Percentiles rank a stretch among this genome's conserved stretches.
Evolutionary conservation across 1,140 invertebrate species (phyloP).

Genomic region (Zaprionus africanus): DNA sequence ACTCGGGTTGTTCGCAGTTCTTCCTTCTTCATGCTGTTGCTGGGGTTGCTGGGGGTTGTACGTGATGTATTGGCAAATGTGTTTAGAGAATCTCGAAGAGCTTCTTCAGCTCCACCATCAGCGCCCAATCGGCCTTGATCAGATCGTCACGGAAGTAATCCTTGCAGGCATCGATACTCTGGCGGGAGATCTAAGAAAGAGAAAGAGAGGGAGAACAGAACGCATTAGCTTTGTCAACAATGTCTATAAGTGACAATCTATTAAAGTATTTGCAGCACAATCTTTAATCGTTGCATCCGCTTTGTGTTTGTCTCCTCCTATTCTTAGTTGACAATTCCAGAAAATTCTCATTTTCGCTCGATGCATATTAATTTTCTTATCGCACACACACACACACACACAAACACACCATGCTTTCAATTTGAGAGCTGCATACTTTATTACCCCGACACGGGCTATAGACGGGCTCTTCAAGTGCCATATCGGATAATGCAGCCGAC

Average conservation of each 20-base stretch:
- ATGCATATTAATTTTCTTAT: slow-evolving; percentile 61
- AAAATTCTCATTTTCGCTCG: slow-evolving; percentile 54
- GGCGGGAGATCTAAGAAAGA: slow-evolving; percentile 95
- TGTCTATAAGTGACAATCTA: neutral
- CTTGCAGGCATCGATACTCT: slow-evolving; percentile 99
- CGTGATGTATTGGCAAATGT: slow-evolving; percentile 45
- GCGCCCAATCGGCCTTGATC: slow-evolving; percentile 97
- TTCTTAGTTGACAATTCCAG: slow-evolving; percentile 37
- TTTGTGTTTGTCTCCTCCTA: slow-evolving; percentile 7
- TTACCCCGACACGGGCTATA: slow-evolving; percentile 8
- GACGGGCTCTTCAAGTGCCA: slow-evolving; percentile 17
- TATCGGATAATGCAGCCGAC: slow-evolving; percentile 13
- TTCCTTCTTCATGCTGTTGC: slow-evolving; percentile 18
- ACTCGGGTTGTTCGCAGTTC: neutral
- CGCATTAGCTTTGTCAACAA: neutral
- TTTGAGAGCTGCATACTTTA: slow-evolving; percentile 36
- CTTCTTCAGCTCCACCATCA: slow-evolving; percentile 99
- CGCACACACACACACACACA: slow-evolving; percentile 14
- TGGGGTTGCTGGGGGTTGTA: slow-evolving; percentile 25
- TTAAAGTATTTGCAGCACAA: neutral
- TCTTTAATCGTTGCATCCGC: slow-evolving; percentile 3
- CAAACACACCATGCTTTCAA: slow-evolving; percentile 19
- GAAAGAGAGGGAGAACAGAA: neutral
- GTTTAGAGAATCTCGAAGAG: slow-evolving; percentile 96
- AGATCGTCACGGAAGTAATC: slow-evolving; percentile 99